These are phyloP conservation scores for Drosophila hamatofila DNA, from an alignment of 2,888 invertebrate species.

Conservation along the genomic window DNA sequence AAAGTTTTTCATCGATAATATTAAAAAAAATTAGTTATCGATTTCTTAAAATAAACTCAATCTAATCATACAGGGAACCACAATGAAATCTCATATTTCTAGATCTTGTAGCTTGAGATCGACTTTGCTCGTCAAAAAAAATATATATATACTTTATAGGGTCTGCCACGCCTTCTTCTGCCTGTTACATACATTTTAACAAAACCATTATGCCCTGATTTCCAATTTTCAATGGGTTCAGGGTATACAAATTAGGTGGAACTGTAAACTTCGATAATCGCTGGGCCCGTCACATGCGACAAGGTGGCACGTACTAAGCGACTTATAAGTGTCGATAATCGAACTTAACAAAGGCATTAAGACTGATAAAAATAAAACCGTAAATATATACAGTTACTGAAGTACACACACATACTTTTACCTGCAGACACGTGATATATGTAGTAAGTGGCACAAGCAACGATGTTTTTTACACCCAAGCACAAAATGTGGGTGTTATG, in stretches of 20 bases:
- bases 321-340: slow-evolving; percentile 64
- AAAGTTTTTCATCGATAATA: no score
- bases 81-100: no score
- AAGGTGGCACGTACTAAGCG: slow-evolving; percentile 58
- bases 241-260: slow-evolving; percentile 8
- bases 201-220: no score
- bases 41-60: no score
- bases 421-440: neutral
- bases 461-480: slow-evolving; percentile 15
- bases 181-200: no score
- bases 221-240: no score
- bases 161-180: no score
- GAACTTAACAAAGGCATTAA: slow-evolving; percentile 45
- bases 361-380: slow-evolving; percentile 29
- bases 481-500: slow-evolving; percentile 26
- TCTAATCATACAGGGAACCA: no score
- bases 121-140: no score
- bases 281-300: slow-evolving; percentile 69
- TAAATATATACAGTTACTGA: neutral
- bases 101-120: no score
- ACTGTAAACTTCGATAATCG: slow-evolving; percentile 32
- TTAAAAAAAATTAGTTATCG: no score
- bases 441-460: slow-evolving; percentile 29
- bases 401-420: neutral
- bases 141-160: no score